Percentiles rank a stretch among this genome's conserved stretches.
Conservation (phyloP, 1,140 invertebrate species). For the Epicauta chinensis region DNA sequence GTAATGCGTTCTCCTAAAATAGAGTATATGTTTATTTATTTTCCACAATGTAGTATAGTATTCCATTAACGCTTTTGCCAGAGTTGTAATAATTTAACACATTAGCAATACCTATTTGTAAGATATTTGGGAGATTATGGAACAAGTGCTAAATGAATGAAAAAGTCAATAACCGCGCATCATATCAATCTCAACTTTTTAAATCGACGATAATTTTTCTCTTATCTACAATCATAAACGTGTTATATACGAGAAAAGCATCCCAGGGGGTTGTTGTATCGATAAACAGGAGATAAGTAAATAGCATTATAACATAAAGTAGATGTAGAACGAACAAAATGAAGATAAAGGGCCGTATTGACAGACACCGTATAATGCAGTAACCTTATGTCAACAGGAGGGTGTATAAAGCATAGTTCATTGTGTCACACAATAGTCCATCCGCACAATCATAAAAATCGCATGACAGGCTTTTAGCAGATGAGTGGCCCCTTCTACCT, state of each 20-base stretch:
- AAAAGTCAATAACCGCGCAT: too few species aligned
- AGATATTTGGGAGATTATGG: too few species aligned
- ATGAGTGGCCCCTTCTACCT: conserved; percentile 10
- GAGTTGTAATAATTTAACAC: too few species aligned
- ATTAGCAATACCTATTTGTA: too few species aligned
- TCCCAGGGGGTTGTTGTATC: too few species aligned
- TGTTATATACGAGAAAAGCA: too few species aligned
- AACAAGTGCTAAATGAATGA: too few species aligned
- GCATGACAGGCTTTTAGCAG: conserved; percentile 19
- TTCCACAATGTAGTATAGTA: background rate
- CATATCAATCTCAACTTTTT: too few species aligned
- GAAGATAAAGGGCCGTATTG: conserved; percentile 19
- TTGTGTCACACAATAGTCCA: conserved; percentile 22
- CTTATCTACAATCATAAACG: too few species aligned
- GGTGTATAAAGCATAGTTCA: conserved; percentile 24
- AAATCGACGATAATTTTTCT: too few species aligned
- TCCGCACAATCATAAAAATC: conserved; percentile 18
- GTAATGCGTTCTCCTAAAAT: conserved; percentile 16
- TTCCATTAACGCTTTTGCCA: conserved; percentile 4
- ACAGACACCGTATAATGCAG: conserved; percentile 20
- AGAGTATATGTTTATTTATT: conserved; percentile 8
- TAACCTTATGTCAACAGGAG: conserved; percentile 28
- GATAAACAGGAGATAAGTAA: too few species aligned
- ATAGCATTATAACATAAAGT: background rate
- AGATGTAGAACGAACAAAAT: background rate